Evolutionary conservation across 2,888 invertebrate genomes (phyloP), one percentile per base, ranked within the genome.

Genomic region (Urechis unicinctus): DNA sequence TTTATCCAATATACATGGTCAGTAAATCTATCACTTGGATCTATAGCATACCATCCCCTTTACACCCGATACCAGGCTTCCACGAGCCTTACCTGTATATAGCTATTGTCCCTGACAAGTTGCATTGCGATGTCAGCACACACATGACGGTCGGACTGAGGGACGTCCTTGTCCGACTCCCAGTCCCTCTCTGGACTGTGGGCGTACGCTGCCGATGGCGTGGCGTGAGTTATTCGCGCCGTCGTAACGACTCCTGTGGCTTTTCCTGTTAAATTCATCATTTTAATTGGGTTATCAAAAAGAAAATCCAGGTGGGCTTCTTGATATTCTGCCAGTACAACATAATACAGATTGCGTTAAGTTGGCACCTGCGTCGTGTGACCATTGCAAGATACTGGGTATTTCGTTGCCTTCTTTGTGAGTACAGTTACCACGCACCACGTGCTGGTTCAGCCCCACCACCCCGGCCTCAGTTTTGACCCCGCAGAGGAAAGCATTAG

Each of bases 151-250:
- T 42, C 46, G 5, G n/a, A 29, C 13, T n/a, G n/a, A 5, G 49
- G 49, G 2, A 57, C 41, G 25, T 42, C n/a, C 9, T 22, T 24
- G 29, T 52, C 54, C 1, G 43, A n/a, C 49, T 61, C 61, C 57
- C 57, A 61, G n/a, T 53, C 22, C 28, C 78, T 52, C 41, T 70
- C 62, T 0, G 73, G 60, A 1, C 66, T 57, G 50, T 72, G 67
- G 1, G 77, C 73, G 62, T 75, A 78, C 13, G 67, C 52, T 0
- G 72, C 71, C 1, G 71, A 71, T 0, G 77, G 77, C 0, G 77
- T 74, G 29, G 77, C 77, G 61, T 78, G 77, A 0, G 77, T 77
- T 41, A 78, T 57, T 17, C 77, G 66, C 1, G 77, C 68, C 3
- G 69, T 74, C 1, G 78, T 72, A 1, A 77, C 74, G 21, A 78